phyloP scores from a whole-genome alignment of 2,797 vertebrate species.

The Austrolebias charrua region DNA sequence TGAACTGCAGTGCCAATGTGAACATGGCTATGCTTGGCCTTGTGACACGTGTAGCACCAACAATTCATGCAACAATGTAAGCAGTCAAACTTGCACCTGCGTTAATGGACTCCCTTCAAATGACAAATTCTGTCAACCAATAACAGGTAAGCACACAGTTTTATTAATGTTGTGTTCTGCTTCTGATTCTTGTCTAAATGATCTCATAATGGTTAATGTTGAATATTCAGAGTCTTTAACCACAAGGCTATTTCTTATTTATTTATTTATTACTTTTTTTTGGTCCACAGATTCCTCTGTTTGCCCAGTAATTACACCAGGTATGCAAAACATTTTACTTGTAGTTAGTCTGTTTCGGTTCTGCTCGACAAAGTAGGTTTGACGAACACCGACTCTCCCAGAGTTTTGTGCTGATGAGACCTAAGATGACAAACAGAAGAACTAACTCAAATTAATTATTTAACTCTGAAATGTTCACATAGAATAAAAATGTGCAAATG shows the following conservation, averaged over 20 bases:
- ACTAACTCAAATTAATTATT: neutral
- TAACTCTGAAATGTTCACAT: neutral
- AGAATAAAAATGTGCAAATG: too few relatives aligned
- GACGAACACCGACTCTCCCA: neutral
- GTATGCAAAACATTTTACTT: neutral
- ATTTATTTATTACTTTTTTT: too few relatives aligned
- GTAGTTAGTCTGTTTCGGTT: neutral
- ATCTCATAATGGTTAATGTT: neutral
- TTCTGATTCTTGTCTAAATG: too few relatives aligned
- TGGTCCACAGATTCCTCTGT: neutral
- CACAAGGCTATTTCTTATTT: too few relatives aligned
- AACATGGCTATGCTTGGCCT: conserved; percentile 47
- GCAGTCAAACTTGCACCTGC: conserved; percentile 29
- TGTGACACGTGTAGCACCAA: conserved; percentile 45
- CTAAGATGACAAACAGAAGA: neutral
- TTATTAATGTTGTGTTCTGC: neutral
- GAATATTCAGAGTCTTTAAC: neutral
- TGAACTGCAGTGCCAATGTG: conserved; percentile 44
- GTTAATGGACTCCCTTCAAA: conserved; percentile 42
- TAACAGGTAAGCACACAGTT: conserved; percentile 34
- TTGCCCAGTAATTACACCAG: neutral
- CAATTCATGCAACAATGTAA: conserved; percentile 17
- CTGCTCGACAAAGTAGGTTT: neutral
- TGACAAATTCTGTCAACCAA: conserved; percentile 41
- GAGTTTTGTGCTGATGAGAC: neutral